Evolutionary conservation across 2,113 vertebrate species (phyloP).

Genomic region (Corythaeola cristata): DNA sequence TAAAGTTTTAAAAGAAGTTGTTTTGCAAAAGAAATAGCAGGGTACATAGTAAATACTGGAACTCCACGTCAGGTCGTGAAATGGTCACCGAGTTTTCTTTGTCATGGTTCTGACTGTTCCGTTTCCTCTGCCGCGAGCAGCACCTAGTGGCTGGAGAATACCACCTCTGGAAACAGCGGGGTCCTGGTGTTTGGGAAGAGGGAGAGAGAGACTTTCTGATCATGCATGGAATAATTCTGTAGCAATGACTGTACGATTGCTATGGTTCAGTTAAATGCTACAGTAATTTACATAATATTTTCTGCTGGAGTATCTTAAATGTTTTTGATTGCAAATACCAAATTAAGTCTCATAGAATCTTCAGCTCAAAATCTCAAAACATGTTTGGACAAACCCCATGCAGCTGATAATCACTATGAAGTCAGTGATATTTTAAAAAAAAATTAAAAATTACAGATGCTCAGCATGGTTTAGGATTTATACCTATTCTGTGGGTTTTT

Average conservation of each 20-base stretch:
- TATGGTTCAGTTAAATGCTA: not conserved
- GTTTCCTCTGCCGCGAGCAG: slow-evolving; percentile 44
- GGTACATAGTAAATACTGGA: not conserved
- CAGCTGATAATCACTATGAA: not conserved
- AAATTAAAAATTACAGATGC: not conserved
- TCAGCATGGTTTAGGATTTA: not conserved
- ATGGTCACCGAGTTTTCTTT: not conserved
- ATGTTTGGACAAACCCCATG: not conserved
- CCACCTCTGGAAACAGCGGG: not conserved
- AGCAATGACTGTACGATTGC: not conserved
- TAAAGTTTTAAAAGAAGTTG: not conserved
- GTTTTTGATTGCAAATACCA: not conserved
- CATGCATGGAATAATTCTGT: not conserved
- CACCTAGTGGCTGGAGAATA: slow-evolving; percentile 46
- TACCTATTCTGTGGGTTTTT: not conserved
- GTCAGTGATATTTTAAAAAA: not conserved
- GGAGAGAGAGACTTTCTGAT: not conserved
- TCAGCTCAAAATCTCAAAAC: not conserved
- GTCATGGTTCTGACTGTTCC: not conserved
- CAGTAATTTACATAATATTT: not conserved
- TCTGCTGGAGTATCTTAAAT: not conserved
- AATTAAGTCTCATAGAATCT: not conserved
- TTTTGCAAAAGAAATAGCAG: not conserved
- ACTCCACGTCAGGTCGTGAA: not conserved
- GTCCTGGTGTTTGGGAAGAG: not conserved